Base-by-base conservation (phyloP, 2,888 invertebrate genomes). In the Thumatha senex region DNA sequence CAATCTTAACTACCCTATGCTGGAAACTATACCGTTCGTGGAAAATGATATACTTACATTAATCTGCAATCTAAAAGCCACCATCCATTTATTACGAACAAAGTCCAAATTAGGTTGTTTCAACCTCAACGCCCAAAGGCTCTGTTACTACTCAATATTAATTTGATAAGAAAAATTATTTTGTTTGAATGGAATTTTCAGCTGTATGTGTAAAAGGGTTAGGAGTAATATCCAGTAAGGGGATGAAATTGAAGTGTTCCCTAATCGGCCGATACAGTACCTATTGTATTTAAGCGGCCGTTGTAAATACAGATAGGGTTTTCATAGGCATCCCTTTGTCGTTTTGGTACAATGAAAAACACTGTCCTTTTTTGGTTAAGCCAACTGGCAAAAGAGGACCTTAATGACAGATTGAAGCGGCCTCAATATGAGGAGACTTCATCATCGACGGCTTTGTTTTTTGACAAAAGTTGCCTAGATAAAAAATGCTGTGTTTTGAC, bases 1-100 rank as follows among this genome's bases (percentile, higher is more conserved):
- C 78, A 76, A 90, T 91, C 90, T 90, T 86, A 90, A 90, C 90
- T 86, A 74, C 87, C 82, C 75, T 76, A 82, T 86, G 86, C 88
- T 90, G 80, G 78, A 90, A 90, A 89, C 87, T 89, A 83, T 76
- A 79, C 80, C 82, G 79, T 76, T 74, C 72, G 66, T 74, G 81
- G 83, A 84, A 88, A 89, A 89, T 88, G 82, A 89, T 89, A 85
- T 87, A 88, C 80, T 80, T 71, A 69, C 66, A 63, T 64, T 63
- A 71, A 72, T 70, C 49, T 54, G 35, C 72, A 65, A 49, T 50
- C 67, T 53, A 82, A 82, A 82, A 74, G 35, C 53, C 51, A 61
- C 77, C 76, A 68, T 84, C 31, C 2, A 11, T 31, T 31, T 31
- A 31, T 11, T 31, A 31, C 46, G 10, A 11, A 41, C 70, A 80